Conservation (phyloP, 2,113 vertebrate species). For the Miniopterus natalensis region DNA sequence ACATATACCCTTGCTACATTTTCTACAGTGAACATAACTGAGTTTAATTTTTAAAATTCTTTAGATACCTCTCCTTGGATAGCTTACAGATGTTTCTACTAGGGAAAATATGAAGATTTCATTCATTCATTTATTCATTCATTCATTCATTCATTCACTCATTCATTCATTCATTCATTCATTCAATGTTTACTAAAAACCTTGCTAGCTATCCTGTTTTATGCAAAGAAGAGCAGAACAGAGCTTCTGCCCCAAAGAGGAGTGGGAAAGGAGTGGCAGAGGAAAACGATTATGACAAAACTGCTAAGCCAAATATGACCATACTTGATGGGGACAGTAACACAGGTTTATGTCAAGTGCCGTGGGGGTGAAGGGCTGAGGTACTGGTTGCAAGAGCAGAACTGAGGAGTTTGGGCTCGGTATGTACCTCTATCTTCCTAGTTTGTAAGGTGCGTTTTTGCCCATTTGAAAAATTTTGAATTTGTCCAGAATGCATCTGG, state of each 20-base stretch:
- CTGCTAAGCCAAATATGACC: neutral
- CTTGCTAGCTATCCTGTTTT: neutral
- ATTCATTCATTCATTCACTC: neutral
- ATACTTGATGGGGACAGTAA: neutral
- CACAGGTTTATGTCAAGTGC: too few relatives aligned
- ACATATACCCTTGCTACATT: neutral
- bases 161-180: neutral
- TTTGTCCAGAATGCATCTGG: neutral
- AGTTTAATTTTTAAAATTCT: conserved; percentile 1
- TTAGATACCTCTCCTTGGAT: neutral
- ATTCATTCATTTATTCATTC: neutral
- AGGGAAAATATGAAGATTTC: neutral
- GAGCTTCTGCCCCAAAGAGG: neutral
- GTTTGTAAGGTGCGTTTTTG: conserved; percentile 9
- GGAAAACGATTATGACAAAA: neutral
- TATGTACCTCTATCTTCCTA: neutral
- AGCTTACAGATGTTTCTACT: neutral
- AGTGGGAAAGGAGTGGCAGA: neutral
- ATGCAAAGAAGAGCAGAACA: neutral
- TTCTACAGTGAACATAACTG: neutral
- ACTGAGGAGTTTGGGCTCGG: neutral
- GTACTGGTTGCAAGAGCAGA: too few relatives aligned
- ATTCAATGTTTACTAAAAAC: neutral
- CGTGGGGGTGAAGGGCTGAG: neutral
- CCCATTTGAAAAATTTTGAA: neutral